Conservation (phyloP, 92 coral and sea anemone genomes). For the Desmophyllum pertusum region DNA sequence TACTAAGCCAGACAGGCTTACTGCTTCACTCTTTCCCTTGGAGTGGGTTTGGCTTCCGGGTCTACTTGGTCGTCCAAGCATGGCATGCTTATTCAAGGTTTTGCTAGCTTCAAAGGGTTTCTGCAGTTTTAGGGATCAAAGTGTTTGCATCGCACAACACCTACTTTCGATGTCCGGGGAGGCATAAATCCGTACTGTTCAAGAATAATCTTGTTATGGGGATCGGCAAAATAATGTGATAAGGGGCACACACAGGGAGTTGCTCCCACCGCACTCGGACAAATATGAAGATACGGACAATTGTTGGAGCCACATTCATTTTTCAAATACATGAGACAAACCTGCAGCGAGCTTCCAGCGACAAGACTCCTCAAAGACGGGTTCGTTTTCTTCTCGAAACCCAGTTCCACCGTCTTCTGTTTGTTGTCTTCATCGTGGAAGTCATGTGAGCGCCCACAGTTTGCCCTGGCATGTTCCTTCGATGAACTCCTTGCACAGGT, state of each 20-base stretch:
- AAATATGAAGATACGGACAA: constrained; percentile 57
- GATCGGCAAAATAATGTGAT: constrained; percentile 10
- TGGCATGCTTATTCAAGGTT: neutral
- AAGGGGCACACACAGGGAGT: constrained; percentile 12
- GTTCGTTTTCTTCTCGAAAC: constrained; percentile 16
- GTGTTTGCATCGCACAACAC: constrained; percentile 34
- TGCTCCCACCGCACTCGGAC: constrained; percentile 5
- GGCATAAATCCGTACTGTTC: constrained; percentile 20
- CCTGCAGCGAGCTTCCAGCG: constrained; percentile 45
- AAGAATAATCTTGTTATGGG: constrained; percentile 25
- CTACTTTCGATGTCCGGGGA: constrained; percentile 4
- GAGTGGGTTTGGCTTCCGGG: neutral
- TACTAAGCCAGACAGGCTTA: neutral
- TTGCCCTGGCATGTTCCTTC: constrained; percentile 56
- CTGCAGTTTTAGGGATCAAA: constrained; percentile 27
- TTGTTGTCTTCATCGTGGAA: constrained; percentile 61
- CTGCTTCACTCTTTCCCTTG: neutral
- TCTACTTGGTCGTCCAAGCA: neutral
- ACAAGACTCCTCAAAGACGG: constrained; percentile 17
- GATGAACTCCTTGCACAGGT: constrained; percentile 55
- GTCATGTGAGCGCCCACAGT: constrained; percentile 54
- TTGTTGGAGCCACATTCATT: constrained; percentile 18
- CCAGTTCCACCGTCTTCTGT: constrained; percentile 32
- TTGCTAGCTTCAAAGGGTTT: constrained; percentile 20
- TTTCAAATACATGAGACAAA: constrained; percentile 47